Base-by-base conservation (phyloP, 2,113 vertebrate genomes). In the Callipepla squamata region DNA sequence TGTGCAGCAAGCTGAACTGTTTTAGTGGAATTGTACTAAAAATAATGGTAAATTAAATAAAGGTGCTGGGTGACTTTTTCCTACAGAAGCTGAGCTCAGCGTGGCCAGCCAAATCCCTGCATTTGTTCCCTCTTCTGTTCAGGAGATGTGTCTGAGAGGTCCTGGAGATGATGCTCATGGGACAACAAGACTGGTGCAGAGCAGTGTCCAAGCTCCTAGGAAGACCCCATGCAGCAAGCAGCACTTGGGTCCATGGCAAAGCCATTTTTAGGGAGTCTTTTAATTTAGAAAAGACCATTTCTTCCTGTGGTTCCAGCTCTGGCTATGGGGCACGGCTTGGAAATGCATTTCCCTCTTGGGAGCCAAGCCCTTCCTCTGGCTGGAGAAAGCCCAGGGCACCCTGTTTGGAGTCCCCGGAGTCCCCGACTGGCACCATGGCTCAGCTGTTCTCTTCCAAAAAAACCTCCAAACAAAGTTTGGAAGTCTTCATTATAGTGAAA, bases 251-350 rank as follows among this genome's bases (percentile, higher is more conserved):
- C 51, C 30, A 17, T 77, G 17, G 42, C 77, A 84, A 44, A 93
- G 38, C 28, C 58, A 36, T 80, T 68, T 89, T 70, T 1, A 38
- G 51, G 55, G 63, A 75, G 28, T 67, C 66, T 89, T 61, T 94
- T 81, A 81, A 75, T 87, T 73, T 9, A 42, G 51, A 81, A 80
- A 87, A 51, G 61, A 62, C 47, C 42, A 70, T 75, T 92, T 47
- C 57, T 92, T 50, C 28, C 28, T 6, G 8, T 51, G 62, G 91
- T 88, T 30, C 34, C 89, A 90, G 80, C 32, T 28, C 77, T 75
- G 80, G 57, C 77, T 90, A 9, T 0, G 13, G 50, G 55, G 11
- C 45, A 83, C 0, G 2, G 40, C 73, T 90, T 44, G 68, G 65
- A 92, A 67, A 55, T 0, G 13, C 18, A 32, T 70, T 23, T 57